These are phyloP conservation scores for Melinopterus prodromus DNA, from an alignment of 2,888 invertebrate genomes.

Conservation along the genomic window DNA sequence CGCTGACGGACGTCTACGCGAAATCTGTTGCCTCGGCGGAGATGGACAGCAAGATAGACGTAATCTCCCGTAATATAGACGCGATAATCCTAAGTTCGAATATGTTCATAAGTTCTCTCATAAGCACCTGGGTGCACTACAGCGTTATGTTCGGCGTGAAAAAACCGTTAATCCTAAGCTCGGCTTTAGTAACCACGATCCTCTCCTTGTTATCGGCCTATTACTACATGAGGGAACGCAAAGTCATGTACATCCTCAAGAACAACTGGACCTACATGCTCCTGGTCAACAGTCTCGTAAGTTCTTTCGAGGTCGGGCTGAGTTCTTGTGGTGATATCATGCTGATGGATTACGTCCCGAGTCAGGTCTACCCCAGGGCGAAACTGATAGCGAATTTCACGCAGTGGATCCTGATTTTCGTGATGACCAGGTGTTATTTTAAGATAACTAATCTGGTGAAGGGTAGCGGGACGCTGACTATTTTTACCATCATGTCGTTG, in stretches of 20 bases:
- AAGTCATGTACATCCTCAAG: neutral
- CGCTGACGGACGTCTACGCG: slow-evolving; percentile 22
- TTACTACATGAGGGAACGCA: slow-evolving; percentile 24
- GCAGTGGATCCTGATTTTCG: slow-evolving; percentile 46
- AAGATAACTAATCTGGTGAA: slow-evolving; percentile 24
- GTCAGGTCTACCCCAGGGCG: slow-evolving; percentile 46
- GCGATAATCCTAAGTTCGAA: slow-evolving; percentile 42
- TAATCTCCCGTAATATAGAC: slow-evolving; percentile 39
- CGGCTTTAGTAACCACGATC: slow-evolving; percentile 35
- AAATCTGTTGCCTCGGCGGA: slow-evolving; percentile 4
- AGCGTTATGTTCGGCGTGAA: slow-evolving; percentile 44
- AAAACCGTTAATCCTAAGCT: slow-evolving; percentile 48
- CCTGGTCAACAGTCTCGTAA: slow-evolving; percentile 40
- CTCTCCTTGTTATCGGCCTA: slow-evolving; percentile 35
- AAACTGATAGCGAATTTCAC: slow-evolving; percentile 38
- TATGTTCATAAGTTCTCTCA: slow-evolving; percentile 43
- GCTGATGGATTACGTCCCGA: slow-evolving; percentile 48
- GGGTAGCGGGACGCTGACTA: slow-evolving; percentile 26
- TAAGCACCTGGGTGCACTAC: slow-evolving; percentile 42
- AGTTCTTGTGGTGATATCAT: slow-evolving; percentile 45
- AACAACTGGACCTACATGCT: slow-evolving; percentile 42
- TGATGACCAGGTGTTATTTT: slow-evolving; percentile 38
- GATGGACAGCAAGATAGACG: slow-evolving; percentile 27
- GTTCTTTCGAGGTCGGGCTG: slow-evolving; percentile 48
- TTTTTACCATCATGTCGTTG: slow-evolving; percentile 42